Evolutionary conservation across 2,888 invertebrate genomes (phyloP), one percentile per base, ranked within the genome.

Genomic region (Hartigia nigra): DNA sequence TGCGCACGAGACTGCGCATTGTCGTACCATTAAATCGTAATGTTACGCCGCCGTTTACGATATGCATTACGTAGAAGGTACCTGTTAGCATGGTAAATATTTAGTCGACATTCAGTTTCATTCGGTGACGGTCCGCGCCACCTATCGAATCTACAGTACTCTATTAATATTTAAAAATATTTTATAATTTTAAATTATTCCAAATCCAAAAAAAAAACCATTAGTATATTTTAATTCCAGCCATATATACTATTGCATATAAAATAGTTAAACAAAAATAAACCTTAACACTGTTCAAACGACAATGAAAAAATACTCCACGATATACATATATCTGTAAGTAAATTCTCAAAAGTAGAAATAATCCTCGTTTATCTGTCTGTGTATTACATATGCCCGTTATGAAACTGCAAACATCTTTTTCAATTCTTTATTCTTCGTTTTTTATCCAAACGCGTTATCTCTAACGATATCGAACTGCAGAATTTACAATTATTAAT

Each of bases 51-150:
- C 55, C 32, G 14, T 72, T 72, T 72, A 72, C 31, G 31, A 31
- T 72, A 34, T 72, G 72, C 31, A 72, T 32, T 72, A 72, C 32
- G 72, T 72, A 72, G 72, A 31, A 31, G 31, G 31, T 72, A 72
- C 72, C 72, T 72, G 72, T 34, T 72, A 31, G 12, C 72, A 31
- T 14, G 34, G 72, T 72, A 34, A 34, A 72, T 72, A 34, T 34
- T 72, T 72, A 72, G 72, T 72, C 72, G 72, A 32, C 72, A 72
- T 34, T 72, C 72, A 14, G 72, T 72, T 34, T 31, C 72, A 72
- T 34, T 31, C 72, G 14, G 72, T 31, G 32, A 34, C 72, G 72
- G 72, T 72, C 23, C 72, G 72, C 5, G 23, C 55, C 55, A 23
- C 2, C 1, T 23, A 55, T 55, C 55, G 55, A 23, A 55, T 23